phyloP scores from a whole-genome alignment of 2,888 invertebrate species.

The Dermolepida albohirtum region DNA sequence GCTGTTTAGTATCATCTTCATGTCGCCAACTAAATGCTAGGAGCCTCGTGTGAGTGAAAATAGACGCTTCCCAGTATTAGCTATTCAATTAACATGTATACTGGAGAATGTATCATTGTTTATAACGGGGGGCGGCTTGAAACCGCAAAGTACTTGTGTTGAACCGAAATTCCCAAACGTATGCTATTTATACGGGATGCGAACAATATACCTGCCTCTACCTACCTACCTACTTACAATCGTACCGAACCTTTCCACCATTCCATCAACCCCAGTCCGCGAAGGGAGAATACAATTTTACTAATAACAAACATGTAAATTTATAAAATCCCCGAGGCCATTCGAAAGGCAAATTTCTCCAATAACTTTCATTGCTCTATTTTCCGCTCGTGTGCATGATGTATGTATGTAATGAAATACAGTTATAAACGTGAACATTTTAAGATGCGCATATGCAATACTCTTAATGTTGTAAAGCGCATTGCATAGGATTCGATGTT shows the following conservation, averaged over 20 bases:
- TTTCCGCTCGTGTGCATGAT: neutral
- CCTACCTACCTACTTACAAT: constrained; percentile 9
- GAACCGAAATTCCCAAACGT: constrained; percentile 43
- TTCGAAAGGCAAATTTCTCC: constrained; percentile 36
- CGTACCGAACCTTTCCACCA: neutral
- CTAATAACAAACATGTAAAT: constrained; percentile 39
- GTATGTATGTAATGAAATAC: no score
- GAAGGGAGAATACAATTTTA: constrained; percentile 22
- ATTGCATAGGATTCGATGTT: no score
- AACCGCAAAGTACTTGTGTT: constrained; percentile 42
- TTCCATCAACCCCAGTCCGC: neutral
- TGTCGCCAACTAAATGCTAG: no score
- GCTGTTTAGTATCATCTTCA: no score
- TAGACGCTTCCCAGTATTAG: constrained; percentile 24
- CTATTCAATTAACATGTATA: constrained; percentile 42
- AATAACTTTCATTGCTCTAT: constrained; percentile 27
- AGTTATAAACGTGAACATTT: no score
- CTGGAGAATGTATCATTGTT: constrained; percentile 40
- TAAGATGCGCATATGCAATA: no score
- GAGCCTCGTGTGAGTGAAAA: no score
- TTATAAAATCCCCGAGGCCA: constrained; percentile 32
- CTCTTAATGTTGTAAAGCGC: no score
- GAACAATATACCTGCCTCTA: constrained; percentile 19
- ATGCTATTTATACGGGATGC: constrained; percentile 36
- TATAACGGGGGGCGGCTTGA: constrained; percentile 30